Conservation (phyloP, 1,140 invertebrate species). For the Marisa cornuarietis region DNA sequence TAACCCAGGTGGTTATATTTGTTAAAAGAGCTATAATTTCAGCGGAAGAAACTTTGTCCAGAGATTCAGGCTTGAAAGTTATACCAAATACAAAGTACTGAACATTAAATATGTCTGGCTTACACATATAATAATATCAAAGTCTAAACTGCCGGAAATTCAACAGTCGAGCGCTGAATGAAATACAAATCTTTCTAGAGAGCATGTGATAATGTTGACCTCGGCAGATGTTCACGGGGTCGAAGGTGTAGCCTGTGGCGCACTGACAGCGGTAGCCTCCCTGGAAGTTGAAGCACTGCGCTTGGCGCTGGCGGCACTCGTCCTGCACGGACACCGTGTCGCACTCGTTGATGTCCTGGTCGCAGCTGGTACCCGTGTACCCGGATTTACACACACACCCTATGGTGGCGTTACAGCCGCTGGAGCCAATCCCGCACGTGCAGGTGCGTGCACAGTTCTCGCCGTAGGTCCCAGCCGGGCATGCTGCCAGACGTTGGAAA, state of each 20-base stretch:
- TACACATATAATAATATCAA: too few relatives aligned
- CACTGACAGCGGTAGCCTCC: conserved; percentile 22
- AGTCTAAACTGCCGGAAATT: background rate
- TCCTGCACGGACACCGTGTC: background rate
- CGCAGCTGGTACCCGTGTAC: conserved; percentile 12
- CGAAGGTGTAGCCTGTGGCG: conserved; percentile 2
- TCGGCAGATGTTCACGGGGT: conserved; percentile 1
- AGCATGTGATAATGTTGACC: conserved; percentile 4
- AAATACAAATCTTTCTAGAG: too few relatives aligned
- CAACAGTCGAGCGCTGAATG: too few relatives aligned
- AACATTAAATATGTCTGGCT: too few relatives aligned
- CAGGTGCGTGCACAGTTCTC: conserved; percentile 1
- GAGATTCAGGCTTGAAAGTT: too few relatives aligned
- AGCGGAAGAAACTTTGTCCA: too few relatives aligned
- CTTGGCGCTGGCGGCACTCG: background rate
- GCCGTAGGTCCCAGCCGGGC: conserved; percentile 3
- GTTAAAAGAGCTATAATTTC: too few relatives aligned
- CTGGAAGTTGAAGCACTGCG: background rate
- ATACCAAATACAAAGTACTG: too few relatives aligned
- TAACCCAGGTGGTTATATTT: too few relatives aligned
- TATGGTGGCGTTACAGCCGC: background rate
- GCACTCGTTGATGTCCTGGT: conserved; percentile 21
- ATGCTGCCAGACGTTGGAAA: background rate
- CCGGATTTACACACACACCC: conserved; percentile 20
- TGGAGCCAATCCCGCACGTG: conserved; percentile 1